Evolutionary conservation across 1,140 invertebrate genomes (phyloP).

Genomic region (Anastrepha ludens): DNA sequence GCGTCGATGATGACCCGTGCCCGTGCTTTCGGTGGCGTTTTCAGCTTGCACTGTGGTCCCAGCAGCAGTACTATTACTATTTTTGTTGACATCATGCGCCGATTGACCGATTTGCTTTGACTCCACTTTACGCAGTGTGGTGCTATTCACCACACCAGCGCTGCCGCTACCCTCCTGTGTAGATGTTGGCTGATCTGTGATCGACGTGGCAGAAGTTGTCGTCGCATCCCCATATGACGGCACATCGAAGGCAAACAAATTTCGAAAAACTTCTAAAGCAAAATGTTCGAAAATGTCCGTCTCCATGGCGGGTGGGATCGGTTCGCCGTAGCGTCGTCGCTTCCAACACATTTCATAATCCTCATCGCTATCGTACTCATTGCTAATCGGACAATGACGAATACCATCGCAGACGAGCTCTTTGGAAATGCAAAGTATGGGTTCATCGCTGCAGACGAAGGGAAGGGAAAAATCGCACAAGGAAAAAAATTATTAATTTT

Average conservation of each 20-base stretch:
- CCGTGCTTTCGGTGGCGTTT: conserved; percentile 54
- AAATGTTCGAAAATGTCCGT: conserved; percentile 70
- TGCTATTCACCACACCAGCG: conserved; percentile 29
- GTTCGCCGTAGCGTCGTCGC: conserved; percentile 64
- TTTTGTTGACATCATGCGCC: not conserved
- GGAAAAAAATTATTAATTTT: not conserved
- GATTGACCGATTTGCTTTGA: not conserved
- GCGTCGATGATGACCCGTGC: conserved; percentile 66
- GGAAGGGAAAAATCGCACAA: not conserved
- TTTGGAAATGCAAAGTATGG: conserved; percentile 77
- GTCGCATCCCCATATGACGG: conserved; percentile 55
- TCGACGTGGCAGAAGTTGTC: not conserved
- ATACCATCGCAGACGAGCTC: conserved; percentile 79
- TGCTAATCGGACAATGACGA: conserved; percentile 78
- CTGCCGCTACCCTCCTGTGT: not conserved
- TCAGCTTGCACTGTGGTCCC: not conserved
- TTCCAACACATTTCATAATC: conserved; percentile 74
- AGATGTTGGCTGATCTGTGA: conserved; percentile 34
- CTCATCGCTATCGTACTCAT: conserved; percentile 76
- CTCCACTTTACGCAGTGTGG: conserved; percentile 25
- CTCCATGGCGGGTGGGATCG: conserved; percentile 66
- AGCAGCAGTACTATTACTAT: not conserved
- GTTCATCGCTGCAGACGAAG: conserved; percentile 66
- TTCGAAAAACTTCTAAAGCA: conserved; percentile 70
- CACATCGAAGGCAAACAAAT: conserved; percentile 68